A percentile compares a stretch with the other conserved stretches of the same genome.
Conservation (phyloP, 2,888 invertebrate species). For the Corythucha ciliata region DNA sequence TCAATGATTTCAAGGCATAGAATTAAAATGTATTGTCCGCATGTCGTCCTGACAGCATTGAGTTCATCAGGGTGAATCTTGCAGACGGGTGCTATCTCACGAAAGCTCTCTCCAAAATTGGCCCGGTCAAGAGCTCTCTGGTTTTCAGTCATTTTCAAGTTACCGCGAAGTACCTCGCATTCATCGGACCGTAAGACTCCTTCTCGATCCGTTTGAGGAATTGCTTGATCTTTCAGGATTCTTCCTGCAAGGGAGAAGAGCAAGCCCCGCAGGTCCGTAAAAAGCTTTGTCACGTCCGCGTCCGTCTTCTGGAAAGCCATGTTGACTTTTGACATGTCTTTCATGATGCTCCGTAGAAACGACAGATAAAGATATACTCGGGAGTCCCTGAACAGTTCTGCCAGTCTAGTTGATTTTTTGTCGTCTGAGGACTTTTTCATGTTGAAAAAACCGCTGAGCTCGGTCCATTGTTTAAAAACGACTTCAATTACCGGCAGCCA, state of each 20-base stretch:
- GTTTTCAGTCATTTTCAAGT: background rate
- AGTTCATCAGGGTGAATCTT: background rate
- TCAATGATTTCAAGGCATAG: background rate
- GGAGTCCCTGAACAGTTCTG: no score
- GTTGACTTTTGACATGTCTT: background rate
- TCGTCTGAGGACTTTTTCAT: no score
- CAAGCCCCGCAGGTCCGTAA: background rate
- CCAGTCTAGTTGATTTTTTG: no score
- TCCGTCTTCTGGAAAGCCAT: background rate
- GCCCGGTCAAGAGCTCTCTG: background rate
- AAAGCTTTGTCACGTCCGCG: background rate
- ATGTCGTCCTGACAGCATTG: background rate
- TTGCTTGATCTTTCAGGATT: background rate
- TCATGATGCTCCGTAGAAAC: background rate
- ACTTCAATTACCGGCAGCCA: constrained; percentile 5
- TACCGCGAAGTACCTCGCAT: background rate
- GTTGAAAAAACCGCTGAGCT: no score
- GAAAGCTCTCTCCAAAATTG: background rate
- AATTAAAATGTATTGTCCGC: background rate
- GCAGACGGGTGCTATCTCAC: background rate
- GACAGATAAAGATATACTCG: background rate
- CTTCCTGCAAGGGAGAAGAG: background rate
- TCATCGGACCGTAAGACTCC: background rate
- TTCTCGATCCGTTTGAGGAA: background rate
- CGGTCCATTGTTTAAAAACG: no score